Evolutionary conservation across 64 coral and sea anemone genomes (phyloP), one percentile per base, ranked within the genome.

Genomic region (Stichodactyla helianthus): DNA sequence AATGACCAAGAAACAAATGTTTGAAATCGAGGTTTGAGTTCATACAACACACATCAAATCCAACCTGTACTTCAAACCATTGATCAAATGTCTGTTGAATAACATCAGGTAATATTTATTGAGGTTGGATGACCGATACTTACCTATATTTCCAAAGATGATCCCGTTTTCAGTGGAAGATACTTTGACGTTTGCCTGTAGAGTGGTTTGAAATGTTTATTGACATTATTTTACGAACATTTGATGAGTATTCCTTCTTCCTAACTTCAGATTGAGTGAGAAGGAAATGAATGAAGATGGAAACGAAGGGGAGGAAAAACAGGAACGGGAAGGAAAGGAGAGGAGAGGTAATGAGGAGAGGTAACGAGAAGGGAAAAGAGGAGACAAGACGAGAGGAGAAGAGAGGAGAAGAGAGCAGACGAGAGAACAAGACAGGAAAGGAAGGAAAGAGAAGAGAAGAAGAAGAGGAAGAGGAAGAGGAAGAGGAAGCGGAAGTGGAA

Each of bases 121-220:
- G 5, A 60, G 59, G 16, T 60, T 44, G 44, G 17, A 50, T 54
- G 28, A 77, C 8, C 64, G 27, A 63, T 10, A 22, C 89, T 93
- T 63, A 99, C 97, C 97, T 25, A 99, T 99, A 60, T 99, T 99
- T 83, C 97, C 97, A 67, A 99, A 99, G 71, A 99, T 99, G 50
- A 99, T 99, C 28, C 97, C 97, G 91, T 99, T 99, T 55, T 99
- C 97, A 74, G 97, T 99, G 1, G 97, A 99, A 12, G 97, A 93
- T 6, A 99, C 97, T 65, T 99, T 99, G n/a, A 99, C 97, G 59
- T 92, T 99, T 53, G 97, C 97, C 97, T 99, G 61, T 4, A 92
- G 82, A 82, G 17, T 10, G 65, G 51, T 82, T 52, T n/a, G 22
- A 6, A 35, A 35, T 20, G 15, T 81, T 27, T 81, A 6, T 20